Evolutionary conservation across 2,888 invertebrate species (phyloP).

Genomic region (Amorpha juglandis): DNA sequence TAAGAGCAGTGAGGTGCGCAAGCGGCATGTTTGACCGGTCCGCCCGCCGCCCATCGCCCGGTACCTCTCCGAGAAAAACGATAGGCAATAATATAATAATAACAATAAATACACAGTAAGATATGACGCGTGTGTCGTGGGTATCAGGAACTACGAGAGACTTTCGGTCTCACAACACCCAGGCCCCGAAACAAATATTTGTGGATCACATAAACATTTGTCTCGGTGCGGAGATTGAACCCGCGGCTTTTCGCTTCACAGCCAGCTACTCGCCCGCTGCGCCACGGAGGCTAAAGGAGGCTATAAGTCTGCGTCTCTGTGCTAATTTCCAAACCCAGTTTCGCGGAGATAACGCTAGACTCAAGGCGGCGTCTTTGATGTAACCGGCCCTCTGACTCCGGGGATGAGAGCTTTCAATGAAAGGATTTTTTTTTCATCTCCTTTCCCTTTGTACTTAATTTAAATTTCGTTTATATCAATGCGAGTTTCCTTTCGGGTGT

Average conservation of each 20-base stretch:
- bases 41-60: conserved; percentile 19
- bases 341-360: conserved; percentile 80
- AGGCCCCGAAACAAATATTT: too few relatives aligned
- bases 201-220: too few relatives aligned
- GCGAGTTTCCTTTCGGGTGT: conserved; percentile 82
- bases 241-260: too few relatives aligned
- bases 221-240: too few relatives aligned
- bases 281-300: conserved; percentile 31
- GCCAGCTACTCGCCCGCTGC: too few relatives aligned
- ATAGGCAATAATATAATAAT: too few relatives aligned
- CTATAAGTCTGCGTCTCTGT: conserved; percentile 60
- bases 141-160: too few relatives aligned
- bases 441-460: conserved; percentile 85
- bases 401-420: conserved; percentile 83
- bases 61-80: too few relatives aligned
- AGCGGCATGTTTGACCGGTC: conserved; percentile 62
- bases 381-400: conserved; percentile 80
- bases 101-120: too few relatives aligned
- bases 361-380: conserved; percentile 81
- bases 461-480: conserved; percentile 85
- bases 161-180: too few relatives aligned
- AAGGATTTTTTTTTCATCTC: conserved; percentile 84
- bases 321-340: conserved; percentile 82
- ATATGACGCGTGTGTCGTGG: too few relatives aligned
- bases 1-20: conserved; percentile 64